Percentiles rank a stretch among this genome's conserved stretches.
These are phyloP conservation scores for Anthoscopus minutus DNA, from an alignment of 2,113 vertebrate species.

Conservation along the genomic window DNA sequence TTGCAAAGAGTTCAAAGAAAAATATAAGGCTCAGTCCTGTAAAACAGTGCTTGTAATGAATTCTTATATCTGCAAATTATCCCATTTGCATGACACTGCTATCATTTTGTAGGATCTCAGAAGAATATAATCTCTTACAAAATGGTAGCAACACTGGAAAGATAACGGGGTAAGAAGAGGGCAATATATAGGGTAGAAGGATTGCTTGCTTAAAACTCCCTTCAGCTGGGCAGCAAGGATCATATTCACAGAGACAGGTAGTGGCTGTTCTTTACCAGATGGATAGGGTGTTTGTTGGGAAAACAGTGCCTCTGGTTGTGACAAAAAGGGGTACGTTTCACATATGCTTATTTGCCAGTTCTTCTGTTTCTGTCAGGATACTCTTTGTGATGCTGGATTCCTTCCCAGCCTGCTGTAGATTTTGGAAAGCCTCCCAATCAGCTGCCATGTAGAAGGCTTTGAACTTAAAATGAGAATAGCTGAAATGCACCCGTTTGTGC, in stretches of 20 bases:
- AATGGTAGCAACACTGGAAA: not conserved
- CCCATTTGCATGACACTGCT: not conserved
- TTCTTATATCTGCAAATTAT: not conserved
- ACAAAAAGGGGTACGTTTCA: not conserved
- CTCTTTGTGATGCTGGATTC: constrained; percentile 37
- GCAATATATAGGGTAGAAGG: not conserved
- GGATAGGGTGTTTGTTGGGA: constrained; percentile 27
- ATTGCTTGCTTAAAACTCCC: not conserved
- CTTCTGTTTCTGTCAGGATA: constrained; percentile 31
- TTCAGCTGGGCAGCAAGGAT: not conserved
- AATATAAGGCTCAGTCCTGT: not conserved
- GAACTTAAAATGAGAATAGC: constrained; percentile 33
- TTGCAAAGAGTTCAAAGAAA: not conserved
- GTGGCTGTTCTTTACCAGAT: not conserved
- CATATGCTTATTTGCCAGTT: constrained; percentile 30
- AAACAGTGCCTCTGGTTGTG: constrained; percentile 35
- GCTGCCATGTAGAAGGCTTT: constrained; percentile 47
- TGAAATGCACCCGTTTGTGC: not conserved
- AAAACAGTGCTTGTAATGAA: accelerated
- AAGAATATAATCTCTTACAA: not conserved
- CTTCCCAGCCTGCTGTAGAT: constrained; percentile 56
- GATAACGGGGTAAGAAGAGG: not conserved
- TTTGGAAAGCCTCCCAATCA: constrained; percentile 52
- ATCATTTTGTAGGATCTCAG: not conserved
- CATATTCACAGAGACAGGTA: not conserved